Base-by-base conservation (phyloP, 2,888 invertebrate species). In the Melangyna quadrimaculata region DNA sequence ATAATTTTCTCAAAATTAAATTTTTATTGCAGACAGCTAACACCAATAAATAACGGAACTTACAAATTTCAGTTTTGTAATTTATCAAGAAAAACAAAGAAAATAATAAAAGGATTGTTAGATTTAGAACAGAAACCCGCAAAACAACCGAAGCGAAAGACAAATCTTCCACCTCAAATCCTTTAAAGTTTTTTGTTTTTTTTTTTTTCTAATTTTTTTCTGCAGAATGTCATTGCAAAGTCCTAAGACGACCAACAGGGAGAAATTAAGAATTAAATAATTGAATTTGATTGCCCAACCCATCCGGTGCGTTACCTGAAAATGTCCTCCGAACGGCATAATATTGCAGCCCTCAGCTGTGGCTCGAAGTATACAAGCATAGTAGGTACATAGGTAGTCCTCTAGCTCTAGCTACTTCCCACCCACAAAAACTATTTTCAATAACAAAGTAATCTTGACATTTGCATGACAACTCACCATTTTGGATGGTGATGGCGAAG, bases 361-460 rank as follows among this genome's bases (percentile, higher is more conserved):
- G 24, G 59, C 27, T 24, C 69, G 3, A 48, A 35, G 24, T 19
- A 22, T 22, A 40, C n/a, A 22, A 65, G 27, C 17, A 59, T 6
- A 27, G 17, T 57, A 32, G n/a, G n/a, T n/a, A n/a, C n/a, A n/a
- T n/a, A n/a, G n/a, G n/a, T n/a, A n/a, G n/a, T n/a, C 29, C 17
- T 37, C 32, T 17, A 17, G 3, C 24, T n/a, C 22, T n/a, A 3
- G 3, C n/a, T 27, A 14, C 55, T 24, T 14, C 35, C 72, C 59
- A 40, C 70, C 72, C 72, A 17, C 37, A 70, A 19, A 80, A 86
- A 86, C 86, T 86, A 86, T 86, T 86, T 86, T 86, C 86, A 86
- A 86, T 86, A 86, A 81, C 86, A 86, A 86, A 86, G 86, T 86
- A 86, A 86, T 86, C 86, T 86, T 86, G 86, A 86, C 86, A 86